A percentile compares a stretch with the other conserved stretches of the same genome.
These are phyloP conservation scores for Sinodicranocentrus sp. DNA, from an alignment of 2,888 invertebrate species.

Conservation along the genomic window DNA sequence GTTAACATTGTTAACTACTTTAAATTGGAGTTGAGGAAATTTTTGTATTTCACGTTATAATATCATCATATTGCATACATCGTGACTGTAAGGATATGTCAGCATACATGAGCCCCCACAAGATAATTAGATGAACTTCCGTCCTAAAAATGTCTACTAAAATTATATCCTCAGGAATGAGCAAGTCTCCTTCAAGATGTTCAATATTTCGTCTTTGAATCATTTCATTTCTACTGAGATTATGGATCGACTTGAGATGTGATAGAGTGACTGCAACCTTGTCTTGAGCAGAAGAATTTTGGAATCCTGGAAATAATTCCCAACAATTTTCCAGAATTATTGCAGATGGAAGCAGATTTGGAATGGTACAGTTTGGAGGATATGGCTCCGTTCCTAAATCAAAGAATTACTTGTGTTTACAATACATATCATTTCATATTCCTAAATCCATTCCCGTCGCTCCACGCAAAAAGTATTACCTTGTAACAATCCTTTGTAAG, in stretches of 20 bases:
- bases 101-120: slow-evolving; percentile 72
- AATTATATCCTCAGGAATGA: slow-evolving; percentile 65
- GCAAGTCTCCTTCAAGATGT: slow-evolving; percentile 51
- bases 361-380: slow-evolving; percentile 74
- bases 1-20: too few species aligned
- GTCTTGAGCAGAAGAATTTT: slow-evolving; percentile 60
- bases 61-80: slow-evolving; percentile 67
- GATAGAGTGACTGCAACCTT: slow-evolving; percentile 67
- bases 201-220: slow-evolving; percentile 72
- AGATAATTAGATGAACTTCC: slow-evolving; percentile 70
- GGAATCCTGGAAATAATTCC: slow-evolving; percentile 66
- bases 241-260: slow-evolving; percentile 66
- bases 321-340: slow-evolving; percentile 72
- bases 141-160: slow-evolving; percentile 72
- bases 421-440: background rate
- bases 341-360: slow-evolving; percentile 70
- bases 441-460: background rate
- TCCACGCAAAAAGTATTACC: slow-evolving; percentile 43
- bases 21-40: too few species aligned
- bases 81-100: slow-evolving; percentile 58
- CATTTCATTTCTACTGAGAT: slow-evolving; percentile 53
- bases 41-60: background rate
- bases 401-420: background rate
- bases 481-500: slow-evolving; percentile 73
- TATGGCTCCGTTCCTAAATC: slow-evolving; percentile 71